Conservation (phyloP, 37 sponge, comb jelly and placozoan genomes). For the Spongilla lacustris region DNA sequence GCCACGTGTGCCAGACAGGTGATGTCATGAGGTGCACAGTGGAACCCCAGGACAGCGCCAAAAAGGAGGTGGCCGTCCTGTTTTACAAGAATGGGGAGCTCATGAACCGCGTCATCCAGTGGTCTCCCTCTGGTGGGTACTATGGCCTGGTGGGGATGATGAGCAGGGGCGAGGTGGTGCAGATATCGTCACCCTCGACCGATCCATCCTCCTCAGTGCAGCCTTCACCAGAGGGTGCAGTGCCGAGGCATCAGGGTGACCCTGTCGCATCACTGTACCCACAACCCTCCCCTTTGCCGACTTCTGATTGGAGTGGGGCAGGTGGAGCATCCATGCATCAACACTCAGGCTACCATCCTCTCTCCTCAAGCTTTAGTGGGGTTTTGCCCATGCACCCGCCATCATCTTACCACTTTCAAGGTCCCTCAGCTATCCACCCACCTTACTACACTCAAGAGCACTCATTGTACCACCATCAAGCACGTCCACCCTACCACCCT, state of each 20-base stretch:
- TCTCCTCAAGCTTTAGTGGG: not conserved
- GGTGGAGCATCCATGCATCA: not conserved
- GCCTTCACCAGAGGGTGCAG: too few relatives aligned
- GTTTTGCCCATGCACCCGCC: not conserved
- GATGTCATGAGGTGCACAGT: conserved; percentile 67
- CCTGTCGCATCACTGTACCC: not conserved
- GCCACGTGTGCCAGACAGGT: conserved; percentile 31
- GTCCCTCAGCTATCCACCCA: not conserved
- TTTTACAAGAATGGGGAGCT: conserved; percentile 59
- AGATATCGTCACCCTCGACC: conserved; percentile 41
- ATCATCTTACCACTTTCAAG: not conserved
- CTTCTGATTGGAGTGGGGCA: not conserved
- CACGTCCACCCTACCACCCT: not conserved
- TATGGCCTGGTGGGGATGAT: conserved; percentile 76
- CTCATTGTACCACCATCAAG: not conserved
- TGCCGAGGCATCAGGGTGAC: too few relatives aligned
- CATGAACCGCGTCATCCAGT: conserved; percentile 21
- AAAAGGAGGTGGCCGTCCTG: conserved; percentile 54
- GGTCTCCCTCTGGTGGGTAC: conserved; percentile 46
- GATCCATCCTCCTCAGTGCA: too few relatives aligned
- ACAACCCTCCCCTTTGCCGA: not conserved
- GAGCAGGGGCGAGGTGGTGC: conserved; percentile 63
- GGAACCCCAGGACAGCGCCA: conserved; percentile 30
- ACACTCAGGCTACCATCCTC: not conserved
- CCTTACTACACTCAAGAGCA: not conserved